Evolutionary conservation across 2,888 invertebrate species (phyloP), one percentile per base, ranked within the genome.

Genomic region (Camponotus fellah): DNA sequence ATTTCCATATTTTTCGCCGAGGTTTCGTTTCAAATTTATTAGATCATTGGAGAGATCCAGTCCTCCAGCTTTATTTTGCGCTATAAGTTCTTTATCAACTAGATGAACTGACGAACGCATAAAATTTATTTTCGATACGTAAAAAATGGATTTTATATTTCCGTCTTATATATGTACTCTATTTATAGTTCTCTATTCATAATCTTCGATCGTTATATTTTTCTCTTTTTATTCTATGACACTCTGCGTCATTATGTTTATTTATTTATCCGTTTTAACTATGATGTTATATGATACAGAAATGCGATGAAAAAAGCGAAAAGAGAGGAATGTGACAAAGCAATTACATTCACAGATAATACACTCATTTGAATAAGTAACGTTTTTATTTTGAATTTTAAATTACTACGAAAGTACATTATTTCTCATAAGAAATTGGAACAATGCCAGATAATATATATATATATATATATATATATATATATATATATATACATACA

Each of bases 1-100:
- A 89, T 86, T 37, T 89, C 58, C 90, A 90, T 90, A 6, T 49
- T 83, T 37, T 4, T 17, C 4, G 0, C 1, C 12, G 26, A 17
- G 6, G 40, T 1, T 26, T 69, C 9, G 21, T 14, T 8, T 26
- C 2, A n/a, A 37, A 37, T 3, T 26, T 26, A 26, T 37, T 37
- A 53, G 49, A 34, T 79, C 17, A 37, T 75, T 14, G 2, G 2
- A 40, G 12, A 43, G 40, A 12, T 0, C 10, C 12, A 0, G 0
- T 79, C 21, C 1, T 40, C 60, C n/a, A 21, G 2, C 3, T 43
- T n/a, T 6, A 5, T 32, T 26, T 58, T 2, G 17, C 8, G 5
- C 8, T 74, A 14, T 12, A 26, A 26, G 34, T 34, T 46, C 21
- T 66, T 40, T 68, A 26, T 26, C 26, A 26, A 26, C 26, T 26